Conservation (phyloP, 1,140 invertebrate species). For the Bombus waltoni region DNA sequence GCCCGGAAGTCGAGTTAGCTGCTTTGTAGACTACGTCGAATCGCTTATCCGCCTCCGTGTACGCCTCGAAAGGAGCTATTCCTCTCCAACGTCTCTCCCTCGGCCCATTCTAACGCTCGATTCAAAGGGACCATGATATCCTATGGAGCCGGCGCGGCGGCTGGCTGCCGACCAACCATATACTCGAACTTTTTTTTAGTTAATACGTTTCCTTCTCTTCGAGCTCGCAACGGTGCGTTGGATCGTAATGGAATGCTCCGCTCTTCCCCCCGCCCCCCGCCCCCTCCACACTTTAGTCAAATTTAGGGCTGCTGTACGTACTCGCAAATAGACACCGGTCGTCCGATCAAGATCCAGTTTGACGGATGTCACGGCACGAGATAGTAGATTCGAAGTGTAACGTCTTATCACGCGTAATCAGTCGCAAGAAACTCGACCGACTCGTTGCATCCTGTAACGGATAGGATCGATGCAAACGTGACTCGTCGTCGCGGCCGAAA, state of each 20-base stretch:
- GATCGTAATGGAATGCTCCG: too few species aligned
- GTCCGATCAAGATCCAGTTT: too few species aligned
- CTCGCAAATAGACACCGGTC: too few species aligned
- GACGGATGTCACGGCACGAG: too few species aligned
- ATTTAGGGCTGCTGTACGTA: too few species aligned
- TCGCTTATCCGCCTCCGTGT: slow-evolving; percentile 17
- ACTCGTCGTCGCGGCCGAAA: background rate
- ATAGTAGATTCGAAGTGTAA: fast-evolving
- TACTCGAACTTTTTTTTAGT: slow-evolving; percentile 33
- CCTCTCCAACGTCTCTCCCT: background rate
- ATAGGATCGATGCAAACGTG: background rate
- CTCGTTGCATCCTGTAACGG: background rate
- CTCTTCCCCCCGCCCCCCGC: too few species aligned
- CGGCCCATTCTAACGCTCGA: background rate
- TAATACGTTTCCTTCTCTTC: background rate
- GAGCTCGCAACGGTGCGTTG: background rate
- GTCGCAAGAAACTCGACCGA: background rate
- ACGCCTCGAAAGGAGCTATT: slow-evolving; percentile 28
- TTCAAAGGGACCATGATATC: slow-evolving; percentile 48
- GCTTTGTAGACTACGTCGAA: slow-evolving; percentile 38
- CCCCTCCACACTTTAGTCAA: too few species aligned
- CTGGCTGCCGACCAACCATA: slow-evolving; percentile 25
- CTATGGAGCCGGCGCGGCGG: background rate
- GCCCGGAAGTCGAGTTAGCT: slow-evolving; percentile 49
- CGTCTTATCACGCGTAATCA: too few species aligned